Evolutionary conservation across 2,888 invertebrate species (phyloP), one percentile per base, ranked within the genome.

Genomic region (Crematogaster levior): DNA sequence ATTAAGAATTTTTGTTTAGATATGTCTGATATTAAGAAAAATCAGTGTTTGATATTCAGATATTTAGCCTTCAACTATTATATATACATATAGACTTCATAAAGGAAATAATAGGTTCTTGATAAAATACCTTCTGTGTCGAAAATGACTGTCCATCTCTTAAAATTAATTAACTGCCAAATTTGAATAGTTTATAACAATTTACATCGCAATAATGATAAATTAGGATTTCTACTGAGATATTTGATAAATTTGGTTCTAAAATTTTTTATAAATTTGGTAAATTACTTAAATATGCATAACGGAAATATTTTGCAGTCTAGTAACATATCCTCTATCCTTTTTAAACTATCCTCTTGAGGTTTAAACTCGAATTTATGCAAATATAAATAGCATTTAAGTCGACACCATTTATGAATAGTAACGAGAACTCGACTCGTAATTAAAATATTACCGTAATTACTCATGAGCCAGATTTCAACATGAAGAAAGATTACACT

Each of bases 381-480:
- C 72, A 77, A 56, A 72, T 68, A 70, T 56, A 43, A 77, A 77
- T 77, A 77, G 70, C 72, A 68, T 70, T 75, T 75, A 43, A 77
- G 43, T 72, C 56, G 37, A 43, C 53, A 56, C 40, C 48, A 21
- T 30, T 70, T 43, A 43, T 56, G 51, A 68, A 77, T 56, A 77
- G 27, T 56, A 72, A 72, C 72, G 73, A 56, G 61, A 43, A n/a
- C 18, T 40, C 37, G 18, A 30, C 43, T 56, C 56, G 24, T 43
- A 72, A 79, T 79, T 79, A 79, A 70, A 79, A 79, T 79, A 79
- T 75, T 75, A 65, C 56, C 24, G 43, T 56, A 79, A 82, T 74
- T 66, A 82, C 30, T n/a, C 37, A 27, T 30, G 40, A 34, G 24
- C 46, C 46, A 12, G 37, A 58, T 79, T 21, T 40, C 58, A 58